Evolutionary conservation across 2,797 vertebrate genomes (phyloP).

Genomic region (Poecile montanus): DNA sequence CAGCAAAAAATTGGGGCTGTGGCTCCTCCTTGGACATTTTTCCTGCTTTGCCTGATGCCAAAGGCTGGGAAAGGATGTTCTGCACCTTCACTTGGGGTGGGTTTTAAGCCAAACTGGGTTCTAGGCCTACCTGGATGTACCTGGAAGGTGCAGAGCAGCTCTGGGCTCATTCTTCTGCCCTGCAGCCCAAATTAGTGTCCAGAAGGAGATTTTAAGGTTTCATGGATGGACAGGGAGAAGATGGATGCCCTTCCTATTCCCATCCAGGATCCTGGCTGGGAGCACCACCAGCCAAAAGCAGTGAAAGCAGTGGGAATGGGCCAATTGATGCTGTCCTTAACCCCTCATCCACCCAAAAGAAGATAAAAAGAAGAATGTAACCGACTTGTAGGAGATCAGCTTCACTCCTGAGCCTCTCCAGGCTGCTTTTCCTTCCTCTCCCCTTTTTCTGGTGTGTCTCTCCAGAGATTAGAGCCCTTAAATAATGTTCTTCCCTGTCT

Average conservation of each 20-base stretch:
- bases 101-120: not conserved
- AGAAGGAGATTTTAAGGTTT: not conserved
- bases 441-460: not conserved
- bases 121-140: not conserved
- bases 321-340: not conserved
- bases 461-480: not conserved
- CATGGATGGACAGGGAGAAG: not conserved
- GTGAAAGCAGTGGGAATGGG: not conserved
- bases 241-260: not conserved
- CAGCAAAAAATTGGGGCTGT: not conserved
- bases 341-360: not conserved
- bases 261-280: not conserved
- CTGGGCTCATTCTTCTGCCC: not conserved
- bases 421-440: not conserved
- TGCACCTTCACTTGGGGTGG: rapidly evolving
- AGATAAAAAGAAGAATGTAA: not conserved
- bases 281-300: not conserved
- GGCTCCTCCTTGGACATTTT: not conserved
- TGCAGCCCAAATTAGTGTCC: not conserved
- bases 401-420: not conserved
- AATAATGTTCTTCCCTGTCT: not conserved
- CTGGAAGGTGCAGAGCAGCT: not conserved
- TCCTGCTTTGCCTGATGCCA: not conserved
- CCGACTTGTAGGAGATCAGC: not conserved
- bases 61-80: not conserved